phyloP scores from a whole-genome alignment of 2,888 invertebrate species.

The Drosophila algonquin region DNA sequence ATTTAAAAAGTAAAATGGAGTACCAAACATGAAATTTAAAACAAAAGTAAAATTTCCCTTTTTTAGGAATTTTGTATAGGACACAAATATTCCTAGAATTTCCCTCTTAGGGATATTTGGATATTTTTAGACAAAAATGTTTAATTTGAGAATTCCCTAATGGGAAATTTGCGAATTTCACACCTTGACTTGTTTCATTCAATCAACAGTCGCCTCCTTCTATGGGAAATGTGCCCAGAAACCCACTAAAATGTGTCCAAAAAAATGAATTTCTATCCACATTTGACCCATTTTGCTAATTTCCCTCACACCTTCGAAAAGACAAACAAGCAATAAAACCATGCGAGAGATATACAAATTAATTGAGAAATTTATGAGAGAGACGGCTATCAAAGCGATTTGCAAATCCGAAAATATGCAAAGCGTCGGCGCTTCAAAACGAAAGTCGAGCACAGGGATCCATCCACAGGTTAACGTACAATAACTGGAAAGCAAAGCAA shows the following conservation, averaged over 20 bases:
- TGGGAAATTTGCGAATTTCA: slow-evolving; percentile 6
- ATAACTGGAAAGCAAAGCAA: slow-evolving; percentile 26
- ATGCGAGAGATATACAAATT: slow-evolving; percentile 39
- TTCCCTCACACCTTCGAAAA: slow-evolving; percentile 51
- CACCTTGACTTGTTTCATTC: slow-evolving; percentile 4
- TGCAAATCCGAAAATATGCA: slow-evolving; percentile 77
- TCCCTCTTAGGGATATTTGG: too few relatives aligned
- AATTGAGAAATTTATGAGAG: slow-evolving; percentile 74
- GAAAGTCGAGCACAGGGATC: slow-evolving; percentile 45
- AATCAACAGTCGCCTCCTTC: slow-evolving; percentile 1
- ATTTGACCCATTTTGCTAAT: slow-evolving; percentile 59
- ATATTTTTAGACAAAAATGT: not conserved
- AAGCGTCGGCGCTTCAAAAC: slow-evolving; percentile 65
- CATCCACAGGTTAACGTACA: slow-evolving; percentile 14
- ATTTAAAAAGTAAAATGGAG: too few relatives aligned
- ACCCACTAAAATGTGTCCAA: not conserved
- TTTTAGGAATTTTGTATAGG: not conserved
- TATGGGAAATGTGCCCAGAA: not conserved
- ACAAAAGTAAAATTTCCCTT: slow-evolving; percentile 17
- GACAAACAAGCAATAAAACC: slow-evolving; percentile 16
- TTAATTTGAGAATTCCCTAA: slow-evolving; percentile 22
- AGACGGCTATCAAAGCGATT: slow-evolving; percentile 57
- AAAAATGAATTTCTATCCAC: slow-evolving; percentile 32
- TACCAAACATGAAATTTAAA: not conserved
- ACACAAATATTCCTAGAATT: too few relatives aligned